Conservation (phyloP, 2,888 invertebrate genomes). For the Dasysyrphus albostriatus region DNA sequence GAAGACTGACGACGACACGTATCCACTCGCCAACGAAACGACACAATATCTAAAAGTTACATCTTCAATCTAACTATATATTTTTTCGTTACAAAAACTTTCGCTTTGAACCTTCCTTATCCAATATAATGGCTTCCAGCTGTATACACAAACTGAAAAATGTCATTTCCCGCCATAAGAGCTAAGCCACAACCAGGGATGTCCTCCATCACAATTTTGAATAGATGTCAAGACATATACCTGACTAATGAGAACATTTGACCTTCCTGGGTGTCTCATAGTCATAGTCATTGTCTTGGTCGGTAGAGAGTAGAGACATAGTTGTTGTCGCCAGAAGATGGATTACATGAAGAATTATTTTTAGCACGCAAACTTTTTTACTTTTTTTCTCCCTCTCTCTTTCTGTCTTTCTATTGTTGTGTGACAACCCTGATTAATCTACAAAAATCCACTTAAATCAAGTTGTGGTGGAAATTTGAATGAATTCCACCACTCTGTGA, state of each 20-base stretch:
- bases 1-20: background rate
- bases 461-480: constrained; percentile 43
- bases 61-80: background rate
- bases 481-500: constrained; percentile 33
- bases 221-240: constrained; percentile 20
- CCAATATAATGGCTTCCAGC: constrained; percentile 4
- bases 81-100: background rate
- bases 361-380: constrained; percentile 2
- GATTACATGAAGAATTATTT: constrained; percentile 48
- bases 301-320: background rate
- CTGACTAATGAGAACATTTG: constrained; percentile 34
- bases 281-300: constrained; percentile 13
- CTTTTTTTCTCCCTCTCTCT: background rate
- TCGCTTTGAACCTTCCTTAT: background rate
- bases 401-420: background rate
- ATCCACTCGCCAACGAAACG: background rate
- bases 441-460: constrained; percentile 26
- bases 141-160: constrained; percentile 11
- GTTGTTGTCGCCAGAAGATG: constrained; percentile 35
- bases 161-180: constrained; percentile 34
- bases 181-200: constrained; percentile 7
- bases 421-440: constrained; percentile 45
- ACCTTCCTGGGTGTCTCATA: constrained; percentile 19
- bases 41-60: constrained; percentile 17
- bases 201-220: constrained; percentile 24